phyloP scores from a whole-genome alignment of 2,797 vertebrate species.

The Acanthurus tractus region DNA sequence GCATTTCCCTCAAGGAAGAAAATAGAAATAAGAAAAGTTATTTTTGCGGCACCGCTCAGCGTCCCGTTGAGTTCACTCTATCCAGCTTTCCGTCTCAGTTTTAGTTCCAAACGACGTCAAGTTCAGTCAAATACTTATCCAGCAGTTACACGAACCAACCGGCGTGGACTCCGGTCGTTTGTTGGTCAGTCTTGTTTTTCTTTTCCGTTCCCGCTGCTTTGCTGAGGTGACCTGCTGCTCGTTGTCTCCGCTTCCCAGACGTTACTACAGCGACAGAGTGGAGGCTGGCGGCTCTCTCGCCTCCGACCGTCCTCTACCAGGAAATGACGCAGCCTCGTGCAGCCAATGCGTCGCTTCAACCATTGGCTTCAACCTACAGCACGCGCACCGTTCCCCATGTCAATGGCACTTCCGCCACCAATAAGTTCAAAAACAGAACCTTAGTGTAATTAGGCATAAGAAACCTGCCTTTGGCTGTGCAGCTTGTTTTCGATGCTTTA shows the following conservation, averaged over 20 bases:
- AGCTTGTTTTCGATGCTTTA: background rate
- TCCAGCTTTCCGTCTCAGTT: slow-evolving; percentile 13
- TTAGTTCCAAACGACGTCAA: slow-evolving; percentile 48
- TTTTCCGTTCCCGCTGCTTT: background rate
- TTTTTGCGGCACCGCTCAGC: slow-evolving; percentile 28
- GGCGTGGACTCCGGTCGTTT: background rate
- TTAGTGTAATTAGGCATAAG: background rate
- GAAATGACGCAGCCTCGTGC: slow-evolving; percentile 81
- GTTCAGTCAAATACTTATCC: background rate
- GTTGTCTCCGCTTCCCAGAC: slow-evolving; percentile 31
- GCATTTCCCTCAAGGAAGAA: slow-evolving; percentile 3
- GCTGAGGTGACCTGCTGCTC: slow-evolving; percentile 22
- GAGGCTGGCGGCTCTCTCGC: slow-evolving; percentile 47
- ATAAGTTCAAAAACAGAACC: slow-evolving; percentile 11
- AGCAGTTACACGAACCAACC: background rate
- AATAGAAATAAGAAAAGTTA: slow-evolving; percentile 48
- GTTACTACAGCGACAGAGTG: slow-evolving; percentile 56
- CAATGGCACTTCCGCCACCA: background rate
- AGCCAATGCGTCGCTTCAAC: slow-evolving; percentile 63
- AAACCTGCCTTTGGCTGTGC: background rate
- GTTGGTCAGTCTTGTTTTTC: background rate
- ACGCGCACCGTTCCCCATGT: slow-evolving; percentile 6
- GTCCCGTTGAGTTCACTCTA: slow-evolving; percentile 36
- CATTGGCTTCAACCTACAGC: slow-evolving; percentile 58
- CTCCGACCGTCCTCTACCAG: slow-evolving; percentile 63